phyloP scores from a whole-genome alignment of 2,797 vertebrate species.

The Acomys russatus region DNA sequence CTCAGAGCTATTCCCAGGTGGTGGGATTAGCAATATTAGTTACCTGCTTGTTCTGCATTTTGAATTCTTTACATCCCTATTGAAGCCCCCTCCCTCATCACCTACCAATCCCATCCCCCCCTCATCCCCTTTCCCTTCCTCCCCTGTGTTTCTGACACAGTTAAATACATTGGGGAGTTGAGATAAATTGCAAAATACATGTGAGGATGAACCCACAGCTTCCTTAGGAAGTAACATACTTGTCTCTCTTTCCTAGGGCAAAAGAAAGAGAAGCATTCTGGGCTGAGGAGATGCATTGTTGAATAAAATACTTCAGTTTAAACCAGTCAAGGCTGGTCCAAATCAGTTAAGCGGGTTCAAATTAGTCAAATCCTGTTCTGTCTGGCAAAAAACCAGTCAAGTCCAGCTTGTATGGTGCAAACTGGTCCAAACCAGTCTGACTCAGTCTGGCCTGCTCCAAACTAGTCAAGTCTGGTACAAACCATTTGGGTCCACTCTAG shows the following conservation, averaged over 20 bases:
- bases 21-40: no score
- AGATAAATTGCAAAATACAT: constrained; percentile 16
- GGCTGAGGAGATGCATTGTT: neutral
- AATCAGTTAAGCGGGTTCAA: neutral
- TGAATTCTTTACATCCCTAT: no score
- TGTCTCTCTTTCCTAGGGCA: neutral
- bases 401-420: neutral
- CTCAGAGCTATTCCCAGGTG: no score
- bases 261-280: neutral
- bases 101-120: no score
- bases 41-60: no score
- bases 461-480: neutral
- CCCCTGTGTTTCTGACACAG: neutral
- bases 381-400: neutral
- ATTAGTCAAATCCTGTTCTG: neutral
- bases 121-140: no score
- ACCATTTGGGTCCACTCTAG: neutral
- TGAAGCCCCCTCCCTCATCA: no score
- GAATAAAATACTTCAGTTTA: neutral
- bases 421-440: neutral
- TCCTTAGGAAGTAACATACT: neutral
- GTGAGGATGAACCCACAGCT: neutral
- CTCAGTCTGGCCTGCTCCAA: neutral
- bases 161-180: neutral
- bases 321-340: neutral